These are phyloP conservation scores for Lasioglossum leucozonium DNA, from an alignment of 2,888 invertebrate genomes.

Conservation along the genomic window DNA sequence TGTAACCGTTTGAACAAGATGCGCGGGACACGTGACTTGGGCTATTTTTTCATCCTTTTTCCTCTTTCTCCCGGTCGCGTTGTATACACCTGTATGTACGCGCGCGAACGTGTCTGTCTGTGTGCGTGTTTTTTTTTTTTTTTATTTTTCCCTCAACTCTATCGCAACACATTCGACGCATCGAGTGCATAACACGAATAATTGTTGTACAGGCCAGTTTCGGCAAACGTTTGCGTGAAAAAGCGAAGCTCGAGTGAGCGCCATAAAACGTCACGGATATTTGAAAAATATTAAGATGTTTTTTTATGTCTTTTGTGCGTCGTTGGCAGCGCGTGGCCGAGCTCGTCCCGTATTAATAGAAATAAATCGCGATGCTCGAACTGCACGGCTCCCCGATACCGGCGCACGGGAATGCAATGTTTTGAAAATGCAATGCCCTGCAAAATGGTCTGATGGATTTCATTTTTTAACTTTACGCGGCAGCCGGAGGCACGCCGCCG, in stretches of 20 bases:
- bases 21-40: slow-evolving; percentile 50
- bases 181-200: slow-evolving; percentile 58
- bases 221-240: slow-evolving; percentile 55
- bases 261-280: slow-evolving; percentile 56
- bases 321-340: neutral
- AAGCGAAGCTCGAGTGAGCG: slow-evolving; percentile 51
- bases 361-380: slow-evolving; percentile 42
- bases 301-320: slow-evolving; percentile 25
- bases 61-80: no score
- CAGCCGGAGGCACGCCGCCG: no score
- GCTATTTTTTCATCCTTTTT: slow-evolving; percentile 32
- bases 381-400: slow-evolving; percentile 17
- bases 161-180: slow-evolving; percentile 51
- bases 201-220: slow-evolving; percentile 61
- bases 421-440: slow-evolving; percentile 40
- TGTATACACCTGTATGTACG: neutral
- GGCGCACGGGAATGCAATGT: slow-evolving; percentile 38
- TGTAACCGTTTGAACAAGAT: slow-evolving; percentile 64
- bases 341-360: slow-evolving; percentile 36
- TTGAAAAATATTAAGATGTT: slow-evolving; percentile 59
- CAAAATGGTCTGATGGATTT: slow-evolving; percentile 40
- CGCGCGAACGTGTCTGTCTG: neutral
- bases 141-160: slow-evolving; percentile 24
- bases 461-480: slow-evolving; percentile 28
- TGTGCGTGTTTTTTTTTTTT: neutral